phyloP scores from a whole-genome alignment of 2,797 vertebrate genomes.

The Ctenopoma kingsleyae region DNA sequence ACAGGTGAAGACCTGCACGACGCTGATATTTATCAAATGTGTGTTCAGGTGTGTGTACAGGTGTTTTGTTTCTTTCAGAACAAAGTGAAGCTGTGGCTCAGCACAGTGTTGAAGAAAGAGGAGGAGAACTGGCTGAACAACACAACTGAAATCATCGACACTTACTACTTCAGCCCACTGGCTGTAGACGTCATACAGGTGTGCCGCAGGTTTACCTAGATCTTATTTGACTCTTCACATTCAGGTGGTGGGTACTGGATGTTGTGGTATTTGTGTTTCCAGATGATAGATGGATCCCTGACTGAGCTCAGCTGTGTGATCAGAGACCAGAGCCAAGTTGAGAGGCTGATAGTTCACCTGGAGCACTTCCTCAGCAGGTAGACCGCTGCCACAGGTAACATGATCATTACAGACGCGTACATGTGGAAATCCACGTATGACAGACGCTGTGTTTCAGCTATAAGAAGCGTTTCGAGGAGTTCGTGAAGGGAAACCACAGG shows the following conservation, averaged over 20 bases:
- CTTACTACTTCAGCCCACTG: conserved; percentile 86
- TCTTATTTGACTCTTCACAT: not conserved
- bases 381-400: not conserved
- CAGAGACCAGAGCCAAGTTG: conserved; percentile 47
- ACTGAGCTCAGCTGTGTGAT: conserved; percentile 51
- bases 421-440: too few relatives aligned
- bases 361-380: conserved; percentile 77
- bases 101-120: conserved; percentile 84
- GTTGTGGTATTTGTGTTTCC: conserved; percentile 17
- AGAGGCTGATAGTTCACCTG: conserved; percentile 68
- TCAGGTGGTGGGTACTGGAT: not conserved
- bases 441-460: conserved; percentile 82
- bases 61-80: conserved; percentile 60
- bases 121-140: conserved; percentile 83
- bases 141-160: conserved; percentile 82
- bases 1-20: conserved; percentile 47
- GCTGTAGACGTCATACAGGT: conserved; percentile 87
- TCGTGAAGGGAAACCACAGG: conserved; percentile 79
- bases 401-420: not conserved
- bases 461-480: conserved; percentile 81
- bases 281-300: conserved; percentile 64
- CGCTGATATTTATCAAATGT: too few relatives aligned
- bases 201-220: conserved; percentile 5
- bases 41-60: too few relatives aligned
- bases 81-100: conserved; percentile 76